Evolutionary conservation across 2,888 invertebrate genomes (phyloP), one percentile per base, ranked within the genome.

Genomic region (Spatulosminthurus flaviceps): DNA sequence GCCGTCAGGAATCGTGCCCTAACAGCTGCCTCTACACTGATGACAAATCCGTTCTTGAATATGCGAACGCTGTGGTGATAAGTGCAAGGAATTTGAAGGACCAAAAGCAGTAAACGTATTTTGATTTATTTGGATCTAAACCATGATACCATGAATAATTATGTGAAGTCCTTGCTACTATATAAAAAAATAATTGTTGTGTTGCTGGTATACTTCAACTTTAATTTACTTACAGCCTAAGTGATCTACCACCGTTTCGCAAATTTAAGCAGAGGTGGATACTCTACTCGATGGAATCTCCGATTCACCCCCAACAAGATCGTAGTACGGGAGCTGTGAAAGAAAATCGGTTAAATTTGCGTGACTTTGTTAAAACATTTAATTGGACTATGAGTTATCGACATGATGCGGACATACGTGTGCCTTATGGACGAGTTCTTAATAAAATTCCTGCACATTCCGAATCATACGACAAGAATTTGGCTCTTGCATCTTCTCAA

Each of bases 371-470:
- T 2, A 9, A 21, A 5, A 9, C n/a, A 1, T 72, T 72, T 28
- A 82, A 83, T 67, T 82, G 77, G 81, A 82, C 82, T 19, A 82
- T 82, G 83, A 80, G 80, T 13, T 83, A 80, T 79, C 79, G 83
- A 19, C 24, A 60, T n/a, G 81, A 83, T 73, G n/a, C 76, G 7
- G 67, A 76, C n/a, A 67, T 76, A 1, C 42, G 16, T 13, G 43
- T 41, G 1, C 43, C 67, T 19, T 76, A 76, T 24, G 76, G 67
- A 16, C 22, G 9, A 16, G 66, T 76, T 22, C 13, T n/a, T 21
- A 41, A 13, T 16, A 34, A 21, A 61, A 29, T 22, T 16, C 60
- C 60, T 4, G 5, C 2, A 21, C 60, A 60, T 21, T 19, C 19
- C n/a, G 7, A 16, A 21, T 4, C 16, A 4, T 60, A 60, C 60